Percentiles rank a stretch among this genome's conserved stretches.
These are phyloP conservation scores for Acropternis orthonyx DNA, from an alignment of 2,797 vertebrate genomes.

Conservation along the genomic window DNA sequence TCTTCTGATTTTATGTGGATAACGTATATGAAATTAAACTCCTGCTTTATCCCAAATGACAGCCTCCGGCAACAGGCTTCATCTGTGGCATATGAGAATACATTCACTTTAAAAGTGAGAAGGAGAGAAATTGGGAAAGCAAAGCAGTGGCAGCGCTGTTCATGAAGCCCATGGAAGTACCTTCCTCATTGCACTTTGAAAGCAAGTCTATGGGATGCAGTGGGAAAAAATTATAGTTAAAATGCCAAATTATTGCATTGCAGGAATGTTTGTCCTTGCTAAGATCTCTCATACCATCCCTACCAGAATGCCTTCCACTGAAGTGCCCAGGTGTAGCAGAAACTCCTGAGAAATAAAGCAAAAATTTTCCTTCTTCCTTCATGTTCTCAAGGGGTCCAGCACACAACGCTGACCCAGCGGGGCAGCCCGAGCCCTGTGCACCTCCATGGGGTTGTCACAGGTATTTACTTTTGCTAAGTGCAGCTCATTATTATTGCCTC, in stretches of 20 bases:
- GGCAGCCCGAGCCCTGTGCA: accelerated
- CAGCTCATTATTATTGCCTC: constrained; percentile 14
- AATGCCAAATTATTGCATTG: neutral
- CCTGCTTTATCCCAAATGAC: neutral
- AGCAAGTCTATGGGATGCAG: neutral
- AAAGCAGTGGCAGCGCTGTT: neutral
- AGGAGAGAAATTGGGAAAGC: neutral
- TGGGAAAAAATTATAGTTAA: neutral
- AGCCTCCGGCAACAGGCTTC: neutral
- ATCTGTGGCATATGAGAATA: neutral
- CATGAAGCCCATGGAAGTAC: neutral
- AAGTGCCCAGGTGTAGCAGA: neutral
- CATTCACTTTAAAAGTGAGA: neutral
- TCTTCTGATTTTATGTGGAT: neutral
- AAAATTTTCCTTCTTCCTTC: neutral
- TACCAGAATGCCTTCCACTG: neutral
- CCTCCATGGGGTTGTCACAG: neutral
- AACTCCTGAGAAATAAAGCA: neutral
- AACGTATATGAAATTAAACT: neutral
- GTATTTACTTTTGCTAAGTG: constrained; percentile 33
- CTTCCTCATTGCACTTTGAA: accelerated
- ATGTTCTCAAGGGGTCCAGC: accelerated
- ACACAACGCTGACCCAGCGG: accelerated
- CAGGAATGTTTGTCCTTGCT: neutral
- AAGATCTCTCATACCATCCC: neutral